Base-by-base conservation (phyloP, 2,797 vertebrate genomes). In the Aratinga solstitialis region DNA sequence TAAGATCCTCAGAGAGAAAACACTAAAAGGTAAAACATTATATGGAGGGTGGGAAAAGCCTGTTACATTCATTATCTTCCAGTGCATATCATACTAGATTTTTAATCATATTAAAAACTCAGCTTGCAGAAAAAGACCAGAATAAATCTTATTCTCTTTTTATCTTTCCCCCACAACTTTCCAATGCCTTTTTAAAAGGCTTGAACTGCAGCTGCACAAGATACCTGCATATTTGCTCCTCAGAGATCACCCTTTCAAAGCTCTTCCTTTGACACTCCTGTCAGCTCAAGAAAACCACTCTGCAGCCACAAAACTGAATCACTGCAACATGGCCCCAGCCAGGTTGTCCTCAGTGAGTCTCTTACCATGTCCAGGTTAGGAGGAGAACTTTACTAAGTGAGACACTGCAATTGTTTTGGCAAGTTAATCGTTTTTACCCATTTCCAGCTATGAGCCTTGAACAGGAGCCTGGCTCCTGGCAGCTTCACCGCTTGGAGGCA, bases 161-260 rank as follows among this genome's bases (percentile, higher is more conserved):
- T 59, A 30, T n/a, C 40, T 51, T 54, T 22, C 19, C 20, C 7
- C 13, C 3, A 0, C 27, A 76, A 59, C 16, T 66, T 84, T 36
- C 40, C 61, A 71, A 34, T 63, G 40, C 26, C 61, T 82, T 91
- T 90, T 67, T 50, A 79, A 84, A 93, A 89, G 74, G 51, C 54
- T 69, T 94, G 66, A 84, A 81, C 63, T 66, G 63, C 54, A 92
- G 84, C 54, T 84, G 59, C 43, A 76, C 43, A 66, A 75, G 42
- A 65, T 27, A 74, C 17, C 17, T 83, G 58, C n/a, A 72, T 0
- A 0, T 66, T 34, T 81, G 56, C 26, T 82, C 73, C 72, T 65
- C 27, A 21, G 23, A 50, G 47, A 84, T 69, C 40, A 59, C 18
- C 30, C 29, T 83, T 76, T 67, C 56, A 45, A 3, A 4, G 27